Conservation (phyloP, 53 echinoderm and acorn worm genomes). For the Holothuria scabra region DNA sequence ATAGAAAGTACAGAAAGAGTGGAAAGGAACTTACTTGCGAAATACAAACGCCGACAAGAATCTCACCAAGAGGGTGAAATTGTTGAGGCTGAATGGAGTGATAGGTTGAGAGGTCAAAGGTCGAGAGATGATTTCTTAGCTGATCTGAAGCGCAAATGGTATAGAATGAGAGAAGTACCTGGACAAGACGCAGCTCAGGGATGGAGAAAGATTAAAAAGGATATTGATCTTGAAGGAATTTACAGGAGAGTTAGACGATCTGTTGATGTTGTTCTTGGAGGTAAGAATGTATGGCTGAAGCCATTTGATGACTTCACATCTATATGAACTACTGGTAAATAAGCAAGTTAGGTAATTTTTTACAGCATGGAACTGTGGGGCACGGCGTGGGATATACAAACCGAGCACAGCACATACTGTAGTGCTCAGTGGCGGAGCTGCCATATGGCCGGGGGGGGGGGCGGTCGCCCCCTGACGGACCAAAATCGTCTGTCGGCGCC, state of each 20-base stretch:
- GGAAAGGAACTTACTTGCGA: background rate
- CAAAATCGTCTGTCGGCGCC: too few species aligned
- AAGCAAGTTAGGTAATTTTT: too few species aligned
- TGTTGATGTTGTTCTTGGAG: slow-evolving; percentile 5
- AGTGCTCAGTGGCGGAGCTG: too few species aligned
- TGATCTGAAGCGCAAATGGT: background rate
- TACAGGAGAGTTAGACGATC: background rate
- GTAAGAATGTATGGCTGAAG: background rate
- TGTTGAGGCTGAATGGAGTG: background rate
- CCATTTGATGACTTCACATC: background rate
- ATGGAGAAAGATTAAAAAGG: background rate
- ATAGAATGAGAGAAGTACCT: background rate
- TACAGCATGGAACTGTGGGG: too few species aligned
- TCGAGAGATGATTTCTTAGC: background rate
- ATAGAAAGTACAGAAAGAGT: slow-evolving; percentile 4
- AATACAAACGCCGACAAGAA: background rate
- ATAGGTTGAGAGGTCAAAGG: background rate
- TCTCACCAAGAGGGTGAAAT: background rate
- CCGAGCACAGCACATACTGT: too few species aligned
- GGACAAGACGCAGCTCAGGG: background rate
- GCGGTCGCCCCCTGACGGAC: too few species aligned
- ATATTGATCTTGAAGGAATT: background rate
- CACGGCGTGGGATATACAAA: too few species aligned
- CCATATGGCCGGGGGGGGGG: too few species aligned
- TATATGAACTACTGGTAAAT: background rate